phyloP scores from a whole-genome alignment of 1,140 invertebrate genomes.

The Lepidurus couesii region DNA sequence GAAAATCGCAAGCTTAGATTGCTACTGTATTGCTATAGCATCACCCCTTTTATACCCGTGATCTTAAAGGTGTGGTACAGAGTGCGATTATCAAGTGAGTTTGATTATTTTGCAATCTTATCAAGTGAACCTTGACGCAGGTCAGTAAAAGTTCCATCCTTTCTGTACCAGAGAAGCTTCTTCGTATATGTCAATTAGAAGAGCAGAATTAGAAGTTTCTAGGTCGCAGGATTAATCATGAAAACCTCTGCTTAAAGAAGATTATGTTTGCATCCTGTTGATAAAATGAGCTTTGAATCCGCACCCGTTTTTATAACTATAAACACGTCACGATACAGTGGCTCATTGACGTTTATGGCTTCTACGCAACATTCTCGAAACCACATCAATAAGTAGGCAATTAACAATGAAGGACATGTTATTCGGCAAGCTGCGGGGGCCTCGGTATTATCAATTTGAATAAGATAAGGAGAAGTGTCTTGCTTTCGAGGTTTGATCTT shows the following conservation, averaged over 20 bases:
- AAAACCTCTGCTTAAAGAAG: neutral
- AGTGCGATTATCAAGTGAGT: neutral
- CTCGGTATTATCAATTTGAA: too few relatives aligned
- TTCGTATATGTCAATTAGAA: too few relatives aligned
- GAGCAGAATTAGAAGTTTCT: neutral
- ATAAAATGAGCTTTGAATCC: neutral
- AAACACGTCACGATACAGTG: neutral
- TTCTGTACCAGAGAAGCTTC: too few relatives aligned
- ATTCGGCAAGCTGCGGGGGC: too few relatives aligned
- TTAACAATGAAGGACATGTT: too few relatives aligned
- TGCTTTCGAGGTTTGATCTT: too few relatives aligned
- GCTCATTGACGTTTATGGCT: neutral
- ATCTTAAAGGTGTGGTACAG: neutral
- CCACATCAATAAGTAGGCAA: too few relatives aligned
- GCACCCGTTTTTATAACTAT: neutral
- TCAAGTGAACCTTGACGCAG: neutral
- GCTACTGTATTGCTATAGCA: too few relatives aligned
- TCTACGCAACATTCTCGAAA: neutral
- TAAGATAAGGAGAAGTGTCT: too few relatives aligned
- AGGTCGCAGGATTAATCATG: neutral
- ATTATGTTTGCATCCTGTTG: neutral
- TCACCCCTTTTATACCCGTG: neutral
- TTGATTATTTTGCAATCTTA: conserved; percentile 6
- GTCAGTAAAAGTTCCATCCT: too few relatives aligned
- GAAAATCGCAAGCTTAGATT: neutral